Evolutionary conservation across 2,113 vertebrate species (phyloP).

Genomic region (Syrmaticus mikado): DNA sequence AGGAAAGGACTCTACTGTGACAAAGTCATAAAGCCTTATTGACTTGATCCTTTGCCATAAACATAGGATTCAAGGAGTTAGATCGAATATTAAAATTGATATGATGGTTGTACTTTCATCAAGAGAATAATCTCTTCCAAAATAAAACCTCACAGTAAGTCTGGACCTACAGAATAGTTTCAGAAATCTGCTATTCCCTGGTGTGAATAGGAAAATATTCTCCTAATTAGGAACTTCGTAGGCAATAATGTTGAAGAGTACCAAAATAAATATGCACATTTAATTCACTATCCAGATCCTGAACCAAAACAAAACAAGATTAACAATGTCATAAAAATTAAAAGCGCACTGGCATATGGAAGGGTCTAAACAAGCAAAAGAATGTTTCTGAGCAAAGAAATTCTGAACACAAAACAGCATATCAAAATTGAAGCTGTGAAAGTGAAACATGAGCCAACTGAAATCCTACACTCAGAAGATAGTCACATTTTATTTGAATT

Average conservation of each 20-base stretch:
- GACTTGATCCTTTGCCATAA: slow-evolving; percentile 68
- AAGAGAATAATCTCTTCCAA: slow-evolving; percentile 36
- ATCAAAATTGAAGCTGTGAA: not conserved
- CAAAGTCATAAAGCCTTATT: slow-evolving; percentile 64
- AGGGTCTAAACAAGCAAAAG: slow-evolving; percentile 5
- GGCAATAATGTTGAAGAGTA: not conserved
- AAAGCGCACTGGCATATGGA: not conserved
- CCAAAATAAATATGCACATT: not conserved
- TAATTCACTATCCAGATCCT: not conserved
- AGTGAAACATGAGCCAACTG: not conserved
- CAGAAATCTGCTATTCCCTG: slow-evolving; percentile 17
- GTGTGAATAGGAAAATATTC: slow-evolving; percentile 10
- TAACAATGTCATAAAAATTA: not conserved
- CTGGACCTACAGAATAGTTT: slow-evolving; percentile 37
- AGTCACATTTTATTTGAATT: not conserved
- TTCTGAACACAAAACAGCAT: not conserved
- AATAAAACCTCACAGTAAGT: slow-evolving; percentile 7
- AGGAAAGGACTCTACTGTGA: slow-evolving; percentile 49
- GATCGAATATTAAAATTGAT: slow-evolving; percentile 18
- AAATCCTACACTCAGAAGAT: not conserved
- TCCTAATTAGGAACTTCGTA: not conserved
- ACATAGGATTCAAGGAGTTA: slow-evolving; percentile 56
- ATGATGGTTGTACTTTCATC: slow-evolving; percentile 46
- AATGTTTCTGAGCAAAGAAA: slow-evolving; percentile 23
- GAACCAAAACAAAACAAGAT: slow-evolving; percentile 16